Base-by-base conservation (phyloP, 2,113 vertebrate species). In the Mobula hypostoma region DNA sequence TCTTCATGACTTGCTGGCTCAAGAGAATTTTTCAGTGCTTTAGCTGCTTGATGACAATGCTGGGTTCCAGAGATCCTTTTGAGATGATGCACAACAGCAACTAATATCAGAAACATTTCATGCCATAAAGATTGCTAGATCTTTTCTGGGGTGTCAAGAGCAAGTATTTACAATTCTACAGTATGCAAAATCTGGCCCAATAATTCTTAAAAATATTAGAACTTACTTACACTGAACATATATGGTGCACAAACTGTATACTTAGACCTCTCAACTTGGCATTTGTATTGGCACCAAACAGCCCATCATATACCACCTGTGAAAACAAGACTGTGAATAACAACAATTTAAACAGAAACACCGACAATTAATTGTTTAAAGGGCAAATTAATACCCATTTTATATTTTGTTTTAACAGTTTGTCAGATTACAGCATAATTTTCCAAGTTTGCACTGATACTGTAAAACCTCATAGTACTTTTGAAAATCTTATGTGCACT, bases 211-310 rank as follows among this genome's bases (percentile, higher is more conserved):
- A 61, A 87, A 27, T 32, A 66, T 58, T 5, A 94, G 82, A 94
- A 97, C 99, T 99, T 97, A 99, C 99, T 99, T 97, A 99, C 99
- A 98, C 97, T 95, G 97, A 96, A 96, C 99, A 99, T 95, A 99
- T 99, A 95, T 99, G 99, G 96, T 99, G 99, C 40, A 99, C 98
- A 97, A 99, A 99, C 94, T 99, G 99, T 95, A 99, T 95, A 0
- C 98, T 98, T 70, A 99, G 96, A 56, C 97, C 98, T 96, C 98
- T 97, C 95, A 99, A 97, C 95, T 99, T 99, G 96, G 98, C 97
- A 96, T 99, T 99, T 95, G 98, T 98, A 95, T 98, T 99, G 94
- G 98, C 97, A 94, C 99, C 99, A 94, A 99, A 99, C 94, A 99
- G 97, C 94, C 99, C 99, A 76, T 99, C 99, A 95, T 99, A 99